phyloP scores from a whole-genome alignment of 1,140 invertebrate genomes.

The Physella acuta region DNA sequence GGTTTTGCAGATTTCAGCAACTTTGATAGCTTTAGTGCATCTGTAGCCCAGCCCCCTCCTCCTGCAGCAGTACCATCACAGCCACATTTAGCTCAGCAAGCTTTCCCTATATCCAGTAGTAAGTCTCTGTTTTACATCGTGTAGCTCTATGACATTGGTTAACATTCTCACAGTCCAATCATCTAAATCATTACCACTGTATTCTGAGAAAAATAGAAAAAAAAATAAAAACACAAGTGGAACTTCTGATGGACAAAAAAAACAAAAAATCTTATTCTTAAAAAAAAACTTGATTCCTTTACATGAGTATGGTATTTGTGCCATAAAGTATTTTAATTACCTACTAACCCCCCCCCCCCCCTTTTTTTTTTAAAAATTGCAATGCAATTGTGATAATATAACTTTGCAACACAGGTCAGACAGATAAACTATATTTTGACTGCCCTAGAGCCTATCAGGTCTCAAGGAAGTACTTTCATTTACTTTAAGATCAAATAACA shows the following conservation, averaged over 20 bases:
- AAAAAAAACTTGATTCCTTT: no score
- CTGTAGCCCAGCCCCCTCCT: not conserved
- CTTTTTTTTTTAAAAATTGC: no score
- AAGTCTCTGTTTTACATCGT: constrained; percentile 3
- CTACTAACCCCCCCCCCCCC: no score
- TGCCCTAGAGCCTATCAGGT: no score
- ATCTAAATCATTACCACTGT: not conserved
- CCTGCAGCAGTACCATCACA: not conserved
- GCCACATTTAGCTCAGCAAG: not conserved
- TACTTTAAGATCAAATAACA: no score
- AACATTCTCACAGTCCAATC: not conserved
- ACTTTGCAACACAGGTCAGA: no score
- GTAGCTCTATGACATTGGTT: not conserved
- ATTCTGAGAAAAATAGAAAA: not conserved
- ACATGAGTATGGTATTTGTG: no score
- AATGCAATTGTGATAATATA: no score
- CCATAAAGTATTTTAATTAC: no score
- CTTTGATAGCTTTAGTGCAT: constrained; percentile 28
- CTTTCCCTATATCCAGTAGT: not conserved
- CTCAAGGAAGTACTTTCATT: no score
- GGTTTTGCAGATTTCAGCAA: constrained; percentile 50
- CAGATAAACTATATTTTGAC: no score
- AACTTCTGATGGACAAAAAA: not conserved
- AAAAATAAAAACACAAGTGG: not conserved
- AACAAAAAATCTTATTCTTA: no score